Base-by-base conservation (phyloP, 2,888 invertebrate genomes). In the Zootermopsis nevadensis region DNA sequence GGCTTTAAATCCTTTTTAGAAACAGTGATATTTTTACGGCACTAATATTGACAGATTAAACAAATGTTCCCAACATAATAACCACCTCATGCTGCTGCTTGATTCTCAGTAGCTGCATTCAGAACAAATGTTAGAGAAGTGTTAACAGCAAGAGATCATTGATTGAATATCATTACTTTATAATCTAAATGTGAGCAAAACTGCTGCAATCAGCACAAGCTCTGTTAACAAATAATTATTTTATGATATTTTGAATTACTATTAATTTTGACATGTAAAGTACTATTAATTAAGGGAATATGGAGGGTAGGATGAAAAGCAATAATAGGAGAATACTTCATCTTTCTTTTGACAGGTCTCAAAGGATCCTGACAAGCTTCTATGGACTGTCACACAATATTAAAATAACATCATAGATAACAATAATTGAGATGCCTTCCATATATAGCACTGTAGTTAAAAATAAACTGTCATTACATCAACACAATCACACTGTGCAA, bases 381-480 rank as follows among this genome's bases (percentile, higher is more conserved):
- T 31, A 67, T 30, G 30, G 30, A 31, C 31, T 67, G 55, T 55
- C 55, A 55, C 22, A 19, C 60, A 60, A 19, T 12, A n/a, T 27
- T 69, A 33, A 10, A 69, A 2, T 69, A 69, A 30, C 19, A 0
- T 69, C 33, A 69, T 33, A 69, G 33, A 33, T 33, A 69, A 67
- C 31, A 2, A 69, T 33, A 31, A 2, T 31, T 33, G 69, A 69
- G 8, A 33, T 31, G 33, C 33, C 7, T 60, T 60, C 6, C 60
- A 60, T 12, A 60, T 60, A 19, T 33, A 69, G 69, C n/a, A n/a
- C n/a, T n/a, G n/a, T 8, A 33, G 30, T 69, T 33, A 33, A 69
- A 69, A 69, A 69, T 69, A 69, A 69, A 33, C 22, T 69, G 69
- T 33, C 69, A 69, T 30, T 69, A 69, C 60, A 27, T 60, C 27